Evolutionary conservation across 2,888 invertebrate species (phyloP), one percentile per base, ranked within the genome.

Genomic region (Himalopsyche japonica): DNA sequence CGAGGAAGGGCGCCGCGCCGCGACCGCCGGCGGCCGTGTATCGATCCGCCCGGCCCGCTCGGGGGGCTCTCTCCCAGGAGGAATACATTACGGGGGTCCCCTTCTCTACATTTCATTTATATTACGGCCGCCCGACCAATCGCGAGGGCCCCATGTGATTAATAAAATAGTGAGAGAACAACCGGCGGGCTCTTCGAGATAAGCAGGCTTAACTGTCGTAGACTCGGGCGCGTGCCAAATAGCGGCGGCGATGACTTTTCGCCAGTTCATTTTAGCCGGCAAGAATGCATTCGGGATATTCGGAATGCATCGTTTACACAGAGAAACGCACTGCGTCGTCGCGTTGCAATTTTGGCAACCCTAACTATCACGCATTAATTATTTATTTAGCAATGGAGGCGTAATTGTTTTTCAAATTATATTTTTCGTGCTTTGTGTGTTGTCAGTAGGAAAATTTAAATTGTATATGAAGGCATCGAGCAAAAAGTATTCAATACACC

Each of bases 91-190:
- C 78, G 79, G 81, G 84, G 76, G 86, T 81, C 85, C 86, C 84
- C 83, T 82, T 84, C 84, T 80, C 80, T 81, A 86, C 86, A 86
- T 86, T 86, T 86, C 84, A 85, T 85, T 86, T 84, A 83, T 86
- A 84, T 86, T 86, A 86, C 86, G 86, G 85, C 86, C 86, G 86
- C 86, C 85, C 86, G 86, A 85, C 86, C 86, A 86, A 86, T 86
- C 82, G 85, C 85, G 79, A 76, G 37, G 84, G 85, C 85, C 86
- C 86, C 86, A 84, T 82, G 86, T 85, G 86, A 86, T 86, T 86
- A 86, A 86, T 86, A 86, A 86, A 86, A 85, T 85, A 86, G 86
- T 85, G 85, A 83, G 83, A 81, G 84, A 82, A 80, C 80, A 37
- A 24, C 82, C 30, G 37, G 76, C 24, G 78, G 34, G 85, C 84